Evolutionary conservation across 1,140 invertebrate genomes (phyloP).

Genomic region (Heliconius eleuchia): DNA sequence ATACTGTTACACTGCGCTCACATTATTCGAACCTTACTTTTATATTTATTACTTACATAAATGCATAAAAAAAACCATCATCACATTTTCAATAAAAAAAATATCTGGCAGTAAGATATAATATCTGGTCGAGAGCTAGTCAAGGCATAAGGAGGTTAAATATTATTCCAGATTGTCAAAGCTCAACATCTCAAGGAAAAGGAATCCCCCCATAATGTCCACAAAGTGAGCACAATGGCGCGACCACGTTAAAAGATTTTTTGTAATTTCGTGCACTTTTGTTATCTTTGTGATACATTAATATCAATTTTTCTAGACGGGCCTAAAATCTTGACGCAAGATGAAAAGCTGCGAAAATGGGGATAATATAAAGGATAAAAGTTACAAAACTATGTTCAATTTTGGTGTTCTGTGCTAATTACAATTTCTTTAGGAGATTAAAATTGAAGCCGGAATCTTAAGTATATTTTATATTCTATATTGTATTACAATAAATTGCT

Average conservation of each 20-base stretch:
- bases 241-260: slow-evolving; percentile 24
- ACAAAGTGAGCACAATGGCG: slow-evolving; percentile 24
- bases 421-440: neutral
- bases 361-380: slow-evolving; percentile 16
- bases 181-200: neutral
- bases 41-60: no score
- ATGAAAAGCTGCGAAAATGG: slow-evolving; percentile 27
- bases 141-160: neutral
- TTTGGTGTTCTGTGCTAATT: neutral
- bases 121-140: neutral
- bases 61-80: no score
- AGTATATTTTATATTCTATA: neutral
- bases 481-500: no score
- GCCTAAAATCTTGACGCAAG: slow-evolving; percentile 18
- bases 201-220: slow-evolving; percentile 12
- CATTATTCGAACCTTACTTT: no score
- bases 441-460: neutral
- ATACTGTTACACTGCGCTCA: no score
- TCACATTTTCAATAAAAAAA: no score
- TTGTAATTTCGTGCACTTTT: slow-evolving; percentile 31
- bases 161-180: slow-evolving; percentile 5
- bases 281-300: slow-evolving; percentile 37
- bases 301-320: slow-evolving; percentile 38
- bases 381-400: slow-evolving; percentile 6
- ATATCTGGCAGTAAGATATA: neutral